phyloP scores from a whole-genome alignment of 2,888 invertebrate genomes.

The Stenodera caucasica region DNA sequence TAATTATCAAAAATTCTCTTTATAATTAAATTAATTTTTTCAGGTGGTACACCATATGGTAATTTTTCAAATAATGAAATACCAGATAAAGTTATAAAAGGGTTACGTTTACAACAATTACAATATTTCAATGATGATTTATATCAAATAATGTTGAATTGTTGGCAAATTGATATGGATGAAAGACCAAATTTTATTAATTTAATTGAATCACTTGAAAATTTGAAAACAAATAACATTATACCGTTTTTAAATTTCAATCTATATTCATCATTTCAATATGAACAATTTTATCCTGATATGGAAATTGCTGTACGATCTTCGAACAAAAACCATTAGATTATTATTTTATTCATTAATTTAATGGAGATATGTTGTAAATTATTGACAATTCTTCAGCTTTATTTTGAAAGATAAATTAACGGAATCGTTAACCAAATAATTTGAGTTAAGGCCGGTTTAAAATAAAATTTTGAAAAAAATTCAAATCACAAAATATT shows the following conservation, averaged over 20 bases:
- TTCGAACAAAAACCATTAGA: constrained; percentile 31
- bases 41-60: constrained; percentile 75
- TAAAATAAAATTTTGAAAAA: no score
- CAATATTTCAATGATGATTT: constrained; percentile 75
- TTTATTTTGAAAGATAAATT: no score
- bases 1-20: neutral
- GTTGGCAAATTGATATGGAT: constrained; percentile 81
- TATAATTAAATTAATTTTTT: constrained; percentile 6
- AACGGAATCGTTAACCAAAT: no score
- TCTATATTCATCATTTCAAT: constrained; percentile 48
- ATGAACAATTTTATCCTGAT: constrained; percentile 52
- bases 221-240: constrained; percentile 39
- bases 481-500: no score
- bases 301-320: constrained; percentile 50
- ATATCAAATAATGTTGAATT: constrained; percentile 79
- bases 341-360: neutral
- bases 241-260: constrained; percentile 46
- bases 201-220: constrained; percentile 50
- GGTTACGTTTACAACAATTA: constrained; percentile 73
- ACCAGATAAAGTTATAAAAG: constrained; percentile 67
- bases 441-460: no score
- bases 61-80: constrained; percentile 70
- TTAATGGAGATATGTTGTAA: neutral
- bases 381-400: no score
- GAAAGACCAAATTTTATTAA: constrained; percentile 75